These are phyloP conservation scores for Agrilus cyanescens DNA, from an alignment of 2,888 invertebrate species.

Conservation along the genomic window DNA sequence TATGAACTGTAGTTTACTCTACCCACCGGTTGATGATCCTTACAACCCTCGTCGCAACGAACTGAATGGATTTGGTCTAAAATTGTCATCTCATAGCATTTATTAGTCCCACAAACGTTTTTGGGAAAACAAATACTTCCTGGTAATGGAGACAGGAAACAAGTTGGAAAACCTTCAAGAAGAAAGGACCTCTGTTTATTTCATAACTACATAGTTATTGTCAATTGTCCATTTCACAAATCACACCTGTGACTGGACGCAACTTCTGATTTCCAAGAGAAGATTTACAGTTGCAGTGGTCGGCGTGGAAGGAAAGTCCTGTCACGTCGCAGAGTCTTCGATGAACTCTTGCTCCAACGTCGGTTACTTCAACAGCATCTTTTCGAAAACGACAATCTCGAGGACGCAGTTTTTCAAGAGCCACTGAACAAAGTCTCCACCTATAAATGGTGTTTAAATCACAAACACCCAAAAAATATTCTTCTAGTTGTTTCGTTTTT, in stretches of 20 bases:
- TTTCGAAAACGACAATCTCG: slow-evolving; percentile 29
- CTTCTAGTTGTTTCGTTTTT: slow-evolving; percentile 16
- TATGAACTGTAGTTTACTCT: not conserved
- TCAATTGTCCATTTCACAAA: not conserved
- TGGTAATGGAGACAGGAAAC: slow-evolving; percentile 32
- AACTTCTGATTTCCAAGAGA: slow-evolving; percentile 26
- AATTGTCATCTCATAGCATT: slow-evolving; percentile 26
- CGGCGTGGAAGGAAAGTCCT: slow-evolving; percentile 22
- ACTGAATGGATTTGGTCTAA: slow-evolving; percentile 28
- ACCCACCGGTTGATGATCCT: slow-evolving; percentile 30
- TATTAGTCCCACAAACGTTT: slow-evolving; percentile 32
- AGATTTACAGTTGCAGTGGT: slow-evolving; percentile 25
- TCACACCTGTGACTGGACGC: slow-evolving; percentile 29
- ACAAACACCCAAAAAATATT: slow-evolving; percentile 36
- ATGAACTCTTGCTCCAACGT: slow-evolving; percentile 30
- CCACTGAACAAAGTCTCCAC: slow-evolving; percentile 34
- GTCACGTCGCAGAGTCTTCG: slow-evolving; percentile 36
- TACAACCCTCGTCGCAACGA: slow-evolving; percentile 30
- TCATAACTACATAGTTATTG: not conserved
- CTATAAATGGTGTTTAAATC: slow-evolving; percentile 29
- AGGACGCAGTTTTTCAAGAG: slow-evolving; percentile 23
- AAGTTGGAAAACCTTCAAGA: slow-evolving; percentile 34
- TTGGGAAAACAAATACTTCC: slow-evolving; percentile 30
- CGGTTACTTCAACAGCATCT: slow-evolving; percentile 23
- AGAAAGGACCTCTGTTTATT: not conserved